These are phyloP conservation scores for Xerus rutilus DNA, from an alignment of 2,797 vertebrate genomes.

Conservation along the genomic window DNA sequence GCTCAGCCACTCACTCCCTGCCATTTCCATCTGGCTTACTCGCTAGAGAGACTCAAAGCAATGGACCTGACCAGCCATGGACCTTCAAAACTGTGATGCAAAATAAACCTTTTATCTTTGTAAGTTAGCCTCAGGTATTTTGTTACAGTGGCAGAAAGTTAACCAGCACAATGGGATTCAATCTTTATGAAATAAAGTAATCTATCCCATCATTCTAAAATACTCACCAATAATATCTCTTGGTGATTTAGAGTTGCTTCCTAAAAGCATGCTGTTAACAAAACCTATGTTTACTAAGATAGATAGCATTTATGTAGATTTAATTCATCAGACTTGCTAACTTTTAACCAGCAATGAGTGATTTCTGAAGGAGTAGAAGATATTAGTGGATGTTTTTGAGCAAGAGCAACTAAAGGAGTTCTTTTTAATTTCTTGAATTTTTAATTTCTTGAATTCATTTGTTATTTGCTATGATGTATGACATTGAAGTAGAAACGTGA, in stretches of 20 bases:
- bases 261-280: slow-evolving; percentile 24
- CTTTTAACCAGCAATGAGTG: neutral
- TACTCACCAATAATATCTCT: neutral
- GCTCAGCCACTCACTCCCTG: neutral
- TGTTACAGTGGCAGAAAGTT: neutral
- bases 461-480: neutral
- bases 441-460: slow-evolving; percentile 33
- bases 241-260: slow-evolving; percentile 22
- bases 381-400: slow-evolving; percentile 20
- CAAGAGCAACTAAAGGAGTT: neutral
- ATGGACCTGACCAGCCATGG: neutral
- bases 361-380: slow-evolving; percentile 24
- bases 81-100: neutral
- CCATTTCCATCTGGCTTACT: neutral
- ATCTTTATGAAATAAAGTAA: neutral
- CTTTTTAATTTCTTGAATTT: slow-evolving; percentile 29
- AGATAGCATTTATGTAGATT: neutral
- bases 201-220: slow-evolving; percentile 18
- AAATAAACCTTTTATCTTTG: neutral
- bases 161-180: neutral
- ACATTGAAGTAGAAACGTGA: slow-evolving; percentile 7
- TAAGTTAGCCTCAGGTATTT: neutral
- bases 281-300: slow-evolving; percentile 15
- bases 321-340: neutral
- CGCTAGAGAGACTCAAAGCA: neutral